Conservation (phyloP, 2,113 vertebrate genomes). For the Brienomyrus brachyistius region DNA sequence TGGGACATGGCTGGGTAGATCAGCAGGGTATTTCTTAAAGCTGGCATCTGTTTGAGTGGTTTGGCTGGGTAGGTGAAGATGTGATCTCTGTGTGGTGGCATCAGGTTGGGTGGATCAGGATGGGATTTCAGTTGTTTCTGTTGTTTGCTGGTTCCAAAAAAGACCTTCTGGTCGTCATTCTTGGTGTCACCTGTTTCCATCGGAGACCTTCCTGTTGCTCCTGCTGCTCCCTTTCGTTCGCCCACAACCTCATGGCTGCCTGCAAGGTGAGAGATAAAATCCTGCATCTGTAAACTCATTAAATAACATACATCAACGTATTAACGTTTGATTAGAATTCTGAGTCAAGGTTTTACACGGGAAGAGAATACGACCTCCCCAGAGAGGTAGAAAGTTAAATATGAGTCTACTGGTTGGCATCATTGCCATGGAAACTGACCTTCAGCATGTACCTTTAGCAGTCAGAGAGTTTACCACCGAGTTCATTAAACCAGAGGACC, state of each 20-base stretch:
- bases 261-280: not conserved
- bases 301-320: not conserved
- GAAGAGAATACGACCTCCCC: not conserved
- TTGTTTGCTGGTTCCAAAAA: not conserved
- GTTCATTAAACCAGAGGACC: slow-evolving; percentile 10
- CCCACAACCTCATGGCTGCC: not conserved
- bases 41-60: not conserved
- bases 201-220: not conserved
- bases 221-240: not conserved
- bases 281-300: not conserved
- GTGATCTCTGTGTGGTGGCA: not conserved
- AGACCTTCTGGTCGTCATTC: not conserved
- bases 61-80: not conserved
- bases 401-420: not conserved
- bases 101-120: not conserved
- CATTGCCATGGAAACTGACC: not conserved
- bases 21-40: not conserved
- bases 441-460: not conserved
- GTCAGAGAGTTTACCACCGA: not conserved
- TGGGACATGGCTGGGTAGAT: not conserved
- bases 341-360: not conserved
- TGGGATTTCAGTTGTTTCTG: not conserved
- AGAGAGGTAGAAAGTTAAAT: not conserved
- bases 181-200: not conserved
- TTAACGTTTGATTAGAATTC: not conserved